Percentiles rank a stretch among this genome's conserved stretches.
Evolutionary conservation across 2,797 vertebrate genomes (phyloP).

Genomic region (Cyclopterus lumpus): DNA sequence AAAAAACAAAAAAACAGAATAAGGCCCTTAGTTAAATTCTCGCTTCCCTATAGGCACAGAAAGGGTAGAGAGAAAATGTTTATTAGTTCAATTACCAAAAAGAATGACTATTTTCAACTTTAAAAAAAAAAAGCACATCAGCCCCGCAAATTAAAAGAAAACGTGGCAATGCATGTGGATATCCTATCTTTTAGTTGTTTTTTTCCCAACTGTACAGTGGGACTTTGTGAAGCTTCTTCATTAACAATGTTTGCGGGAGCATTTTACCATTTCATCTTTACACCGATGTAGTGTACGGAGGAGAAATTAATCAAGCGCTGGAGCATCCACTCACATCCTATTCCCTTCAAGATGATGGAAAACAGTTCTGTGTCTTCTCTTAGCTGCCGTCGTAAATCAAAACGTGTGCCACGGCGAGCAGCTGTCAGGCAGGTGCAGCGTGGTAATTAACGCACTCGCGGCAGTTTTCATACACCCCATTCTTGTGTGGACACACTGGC

Average conservation of each 20-base stretch:
- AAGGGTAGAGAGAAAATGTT: background rate
- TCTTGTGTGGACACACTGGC: constrained; percentile 6
- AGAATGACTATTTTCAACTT: background rate
- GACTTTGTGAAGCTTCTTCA: constrained; percentile 40
- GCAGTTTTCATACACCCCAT: constrained; percentile 18
- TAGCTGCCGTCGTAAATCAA: constrained; percentile 67
- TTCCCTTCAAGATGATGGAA: constrained; percentile 46
- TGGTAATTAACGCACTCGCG: constrained; percentile 70
- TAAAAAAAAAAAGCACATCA: background rate
- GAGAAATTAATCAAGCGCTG: constrained; percentile 58
- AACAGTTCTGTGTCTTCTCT: constrained; percentile 44
- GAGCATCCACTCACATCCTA: constrained; percentile 45
- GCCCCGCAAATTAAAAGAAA: background rate
- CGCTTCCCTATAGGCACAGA: background rate
- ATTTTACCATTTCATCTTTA: constrained; percentile 13
- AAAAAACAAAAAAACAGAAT: background rate
- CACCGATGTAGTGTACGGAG: constrained; percentile 21
- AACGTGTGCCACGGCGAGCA: constrained; percentile 29
- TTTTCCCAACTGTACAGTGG: background rate
- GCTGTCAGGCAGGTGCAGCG: constrained; percentile 55
- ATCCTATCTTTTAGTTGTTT: background rate
- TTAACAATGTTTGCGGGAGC: constrained; percentile 31
- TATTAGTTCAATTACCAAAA: background rate
- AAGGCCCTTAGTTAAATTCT: background rate
- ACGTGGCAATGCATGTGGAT: background rate